phyloP scores from a whole-genome alignment of 2,888 invertebrate species.

The Drosophila flavopinicola region DNA sequence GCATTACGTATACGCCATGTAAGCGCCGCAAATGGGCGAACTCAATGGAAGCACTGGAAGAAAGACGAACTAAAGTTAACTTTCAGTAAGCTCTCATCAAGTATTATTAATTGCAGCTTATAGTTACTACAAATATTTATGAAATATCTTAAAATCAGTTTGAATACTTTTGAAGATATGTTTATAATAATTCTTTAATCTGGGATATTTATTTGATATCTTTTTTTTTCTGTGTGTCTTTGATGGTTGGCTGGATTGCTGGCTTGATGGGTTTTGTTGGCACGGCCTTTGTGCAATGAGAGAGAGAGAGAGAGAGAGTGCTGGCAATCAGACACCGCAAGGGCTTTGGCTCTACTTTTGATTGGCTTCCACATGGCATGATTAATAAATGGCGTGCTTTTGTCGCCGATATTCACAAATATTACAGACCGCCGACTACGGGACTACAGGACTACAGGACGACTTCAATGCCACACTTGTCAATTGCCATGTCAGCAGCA shows the following conservation, averaged over 20 bases:
- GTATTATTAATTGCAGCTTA: too few species aligned
- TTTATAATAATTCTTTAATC: too few species aligned
- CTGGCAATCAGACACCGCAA: conserved; percentile 38
- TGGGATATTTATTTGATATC: too few species aligned
- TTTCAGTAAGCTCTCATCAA: too few species aligned
- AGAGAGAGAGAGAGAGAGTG: not conserved
- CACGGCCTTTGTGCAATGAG: not conserved
- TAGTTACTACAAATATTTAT: too few species aligned
- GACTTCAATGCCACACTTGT: conserved; percentile 43
- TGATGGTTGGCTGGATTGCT: not conserved
- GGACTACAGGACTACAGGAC: not conserved
- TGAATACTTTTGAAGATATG: too few species aligned
- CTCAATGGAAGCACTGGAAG: not conserved
- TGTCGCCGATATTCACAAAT: conserved; percentile 61
- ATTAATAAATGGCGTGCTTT: conserved; percentile 70
- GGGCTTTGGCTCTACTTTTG: conserved; percentile 37
- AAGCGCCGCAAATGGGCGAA: not conserved
- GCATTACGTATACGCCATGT: conserved; percentile 33
- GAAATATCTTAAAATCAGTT: too few species aligned
- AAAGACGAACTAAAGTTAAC: too few species aligned
- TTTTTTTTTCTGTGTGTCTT: not conserved
- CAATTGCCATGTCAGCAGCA: conserved; percentile 69
- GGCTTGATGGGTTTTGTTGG: not conserved
- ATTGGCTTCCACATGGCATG: conserved; percentile 64
- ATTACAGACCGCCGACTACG: conserved; percentile 20